These are phyloP conservation scores for Archaeoteleia sp. DNA, from an alignment of 2,888 invertebrate species.

Conservation along the genomic window DNA sequence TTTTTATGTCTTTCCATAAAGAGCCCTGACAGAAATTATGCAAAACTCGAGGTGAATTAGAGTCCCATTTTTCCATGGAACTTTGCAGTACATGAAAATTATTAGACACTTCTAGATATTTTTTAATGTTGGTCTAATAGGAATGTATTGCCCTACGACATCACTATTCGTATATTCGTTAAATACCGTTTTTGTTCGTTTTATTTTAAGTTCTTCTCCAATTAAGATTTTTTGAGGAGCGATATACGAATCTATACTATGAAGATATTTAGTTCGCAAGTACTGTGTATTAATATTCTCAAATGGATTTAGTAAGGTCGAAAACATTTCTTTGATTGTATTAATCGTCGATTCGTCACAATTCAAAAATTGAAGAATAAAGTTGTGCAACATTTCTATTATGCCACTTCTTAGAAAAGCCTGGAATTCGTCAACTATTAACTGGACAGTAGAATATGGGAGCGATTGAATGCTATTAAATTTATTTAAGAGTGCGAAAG, in stretches of 20 bases:
- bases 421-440: neutral
- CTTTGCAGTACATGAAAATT: slow-evolving; percentile 9
- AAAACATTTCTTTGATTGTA: neutral
- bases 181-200: neutral
- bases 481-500: neutral
- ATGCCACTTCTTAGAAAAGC: neutral
- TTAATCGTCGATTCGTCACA: neutral
- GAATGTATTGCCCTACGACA: slow-evolving; percentile 4
- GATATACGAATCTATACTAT: slow-evolving; percentile 8
- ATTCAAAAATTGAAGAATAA: neutral
- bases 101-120: slow-evolving; percentile 16
- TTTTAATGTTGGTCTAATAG: slow-evolving; percentile 11
- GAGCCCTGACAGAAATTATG: slow-evolving; percentile 25
- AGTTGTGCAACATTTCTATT: neutral
- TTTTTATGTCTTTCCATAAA: slow-evolving; percentile 26
- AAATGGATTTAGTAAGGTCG: neutral
- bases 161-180: neutral
- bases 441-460: slow-evolving; percentile 2
- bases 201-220: slow-evolving; percentile 16
- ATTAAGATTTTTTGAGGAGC: slow-evolving; percentile 6
- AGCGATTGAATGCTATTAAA: neutral
- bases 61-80: slow-evolving; percentile 2
- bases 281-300: neutral
- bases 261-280: slow-evolving; percentile 11
- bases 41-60: neutral